A percentile compares a stretch with the other conserved stretches of the same genome.
Evolutionary conservation across 2,113 vertebrate species (phyloP).

Genomic region (Corythornis vintsioides): DNA sequence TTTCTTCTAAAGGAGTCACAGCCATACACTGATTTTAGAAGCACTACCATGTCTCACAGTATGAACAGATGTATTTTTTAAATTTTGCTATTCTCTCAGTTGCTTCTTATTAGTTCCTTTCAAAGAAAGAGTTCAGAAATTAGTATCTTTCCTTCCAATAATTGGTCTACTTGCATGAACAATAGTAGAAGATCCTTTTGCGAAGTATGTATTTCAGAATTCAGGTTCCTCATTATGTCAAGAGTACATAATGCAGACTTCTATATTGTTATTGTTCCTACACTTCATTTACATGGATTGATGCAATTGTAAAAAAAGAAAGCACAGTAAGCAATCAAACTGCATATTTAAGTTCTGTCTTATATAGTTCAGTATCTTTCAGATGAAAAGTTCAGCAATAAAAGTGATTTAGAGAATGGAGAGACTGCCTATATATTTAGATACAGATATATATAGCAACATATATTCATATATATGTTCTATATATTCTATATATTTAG

Average conservation of each 20-base stretch:
- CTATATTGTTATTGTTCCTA: not conserved
- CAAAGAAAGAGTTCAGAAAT: no score
- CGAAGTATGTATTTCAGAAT: not conserved
- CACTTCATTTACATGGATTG: not conserved
- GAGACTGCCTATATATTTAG: not conserved
- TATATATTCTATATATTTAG: no score
- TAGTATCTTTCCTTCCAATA: not conserved
- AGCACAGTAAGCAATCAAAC: not conserved
- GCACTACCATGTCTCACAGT: not conserved
- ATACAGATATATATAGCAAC: no score
- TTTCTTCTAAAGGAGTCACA: not conserved
- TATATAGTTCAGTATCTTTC: not conserved
- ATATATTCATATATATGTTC: no score
- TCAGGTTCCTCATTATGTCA: not conserved
- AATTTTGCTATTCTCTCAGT: not conserved
- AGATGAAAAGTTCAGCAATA: not conserved
- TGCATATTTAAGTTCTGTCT: not conserved
- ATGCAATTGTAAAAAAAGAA: not conserved
- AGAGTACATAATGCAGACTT: not conserved
- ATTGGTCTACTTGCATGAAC: not conserved
- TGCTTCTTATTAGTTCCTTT: not conserved
- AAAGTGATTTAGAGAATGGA: not conserved
- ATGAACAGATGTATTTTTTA: rapidly evolving
- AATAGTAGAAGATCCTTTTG: not conserved
- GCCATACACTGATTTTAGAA: not conserved